Conservation (phyloP, 2,797 vertebrate genomes). For the Alectoris magna region DNA sequence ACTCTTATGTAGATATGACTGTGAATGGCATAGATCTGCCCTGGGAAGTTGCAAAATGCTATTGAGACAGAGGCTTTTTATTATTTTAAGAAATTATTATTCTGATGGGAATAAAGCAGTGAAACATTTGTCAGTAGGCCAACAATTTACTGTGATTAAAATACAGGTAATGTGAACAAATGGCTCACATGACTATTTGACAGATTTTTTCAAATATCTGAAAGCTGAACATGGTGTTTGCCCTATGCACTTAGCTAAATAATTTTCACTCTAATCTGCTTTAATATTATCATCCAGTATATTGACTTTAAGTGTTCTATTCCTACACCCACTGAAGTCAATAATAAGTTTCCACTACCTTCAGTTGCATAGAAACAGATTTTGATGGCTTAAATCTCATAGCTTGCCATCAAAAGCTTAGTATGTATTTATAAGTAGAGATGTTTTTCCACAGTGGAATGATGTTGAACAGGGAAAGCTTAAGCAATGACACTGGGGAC, state of each 20-base stretch:
- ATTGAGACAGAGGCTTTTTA: not conserved
- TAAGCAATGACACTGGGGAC: not conserved
- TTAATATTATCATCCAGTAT: not conserved
- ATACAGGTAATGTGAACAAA: not conserved
- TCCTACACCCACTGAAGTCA: not conserved
- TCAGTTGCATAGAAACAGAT: not conserved
- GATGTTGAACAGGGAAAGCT: not conserved
- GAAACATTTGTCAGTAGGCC: not conserved
- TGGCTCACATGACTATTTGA: not conserved
- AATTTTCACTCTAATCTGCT: not conserved
- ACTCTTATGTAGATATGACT: not conserved
- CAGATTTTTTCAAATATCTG: not conserved
- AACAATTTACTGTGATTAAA: not conserved
- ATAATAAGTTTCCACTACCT: not conserved
- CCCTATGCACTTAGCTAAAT: not conserved
- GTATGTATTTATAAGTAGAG: not conserved
- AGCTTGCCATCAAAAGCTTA: not conserved
- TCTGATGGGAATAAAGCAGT: not conserved
- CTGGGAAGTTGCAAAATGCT: not conserved
- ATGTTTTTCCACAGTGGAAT: not conserved
- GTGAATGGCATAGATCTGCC: not conserved
- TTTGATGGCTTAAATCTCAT: not conserved
- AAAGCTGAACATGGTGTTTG: not conserved
- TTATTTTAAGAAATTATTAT: not conserved
- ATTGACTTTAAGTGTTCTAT: not conserved